Evolutionary conservation across 2,888 invertebrate genomes (phyloP).

Genomic region (Ctena decussata): DNA sequence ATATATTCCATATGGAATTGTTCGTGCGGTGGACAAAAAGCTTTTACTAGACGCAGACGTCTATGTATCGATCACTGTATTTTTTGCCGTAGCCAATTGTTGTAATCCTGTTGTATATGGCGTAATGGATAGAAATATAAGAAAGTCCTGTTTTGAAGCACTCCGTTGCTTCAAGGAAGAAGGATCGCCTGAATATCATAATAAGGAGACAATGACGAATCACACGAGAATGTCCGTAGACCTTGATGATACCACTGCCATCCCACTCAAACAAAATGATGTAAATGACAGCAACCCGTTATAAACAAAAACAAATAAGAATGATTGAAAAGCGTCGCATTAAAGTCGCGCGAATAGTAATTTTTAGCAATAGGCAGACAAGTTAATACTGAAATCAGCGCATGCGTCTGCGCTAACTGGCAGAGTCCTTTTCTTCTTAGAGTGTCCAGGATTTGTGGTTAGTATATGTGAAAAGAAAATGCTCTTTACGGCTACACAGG

Average conservation of each 20-base stretch:
- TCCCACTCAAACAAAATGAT: slow-evolving; percentile 26
- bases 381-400: too few relatives aligned
- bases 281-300: neutral
- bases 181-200: slow-evolving; percentile 60
- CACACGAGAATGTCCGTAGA: slow-evolving; percentile 63
- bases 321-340: too few relatives aligned
- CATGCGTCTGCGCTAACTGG: too few relatives aligned
- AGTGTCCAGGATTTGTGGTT: too few relatives aligned
- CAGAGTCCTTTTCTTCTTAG: too few relatives aligned
- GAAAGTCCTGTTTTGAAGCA: slow-evolving; percentile 80
- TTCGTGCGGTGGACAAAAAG: slow-evolving; percentile 83
- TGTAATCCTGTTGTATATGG: slow-evolving; percentile 85
- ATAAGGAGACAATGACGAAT: slow-evolving; percentile 67
- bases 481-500: too few relatives aligned
- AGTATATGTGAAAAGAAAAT: too few relatives aligned
- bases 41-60: slow-evolving; percentile 81
- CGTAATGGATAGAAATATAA: slow-evolving; percentile 84
- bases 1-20: slow-evolving; percentile 85
- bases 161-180: slow-evolving; percentile 68
- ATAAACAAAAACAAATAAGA: too few relatives aligned
- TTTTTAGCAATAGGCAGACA: too few relatives aligned
- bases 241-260: slow-evolving; percentile 58
- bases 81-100: slow-evolving; percentile 85
- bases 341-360: too few relatives aligned
- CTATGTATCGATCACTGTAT: slow-evolving; percentile 84